Base-by-base conservation (phyloP, 2,797 vertebrate genomes). In the Margarornis squamiger region DNA sequence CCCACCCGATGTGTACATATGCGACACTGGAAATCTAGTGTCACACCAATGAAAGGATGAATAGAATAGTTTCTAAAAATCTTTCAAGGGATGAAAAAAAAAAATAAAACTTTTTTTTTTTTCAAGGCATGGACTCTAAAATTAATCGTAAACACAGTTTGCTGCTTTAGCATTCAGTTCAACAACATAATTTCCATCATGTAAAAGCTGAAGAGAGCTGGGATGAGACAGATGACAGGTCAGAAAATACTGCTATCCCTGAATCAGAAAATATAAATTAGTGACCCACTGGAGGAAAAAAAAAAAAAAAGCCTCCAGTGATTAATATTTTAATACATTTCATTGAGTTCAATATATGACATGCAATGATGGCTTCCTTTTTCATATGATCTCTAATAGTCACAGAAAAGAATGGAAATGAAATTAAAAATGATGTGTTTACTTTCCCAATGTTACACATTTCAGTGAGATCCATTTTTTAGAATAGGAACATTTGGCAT, bases 381-480 rank as follows among this genome's bases (percentile, higher is more conserved):
- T 65, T 54, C 79, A 58, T 29, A 65, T 59, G 79, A 77, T 84
- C 70, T 65, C 30, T 72, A 74, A 88, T 18, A 78, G 70, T n/a
- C 90, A 88, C 26, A 77, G 41, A 74, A 89, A 88, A 93, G 36
- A 86, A 71, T 46, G 19, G n/a, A 80, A 93, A 92, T 74, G 2
- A 91, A 90, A 95, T 86, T 54, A 10, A 90, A 95, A 88, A 71
- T 26, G 0, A 68, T 65, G n/a, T 29, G 58, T 86, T 96, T 90
- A 39, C 70, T 86, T 91, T 58, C 49, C 34, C 61, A 78, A 29
- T 4, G 1, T 52, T 82, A 30, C 73, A 80, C 54, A 32, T 81
- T 68, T 74, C 83, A 78, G 73, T 5, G 6, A 83, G 62, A 74
- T n/a, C 79, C 55, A 75, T 57, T 88, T 93, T 93, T 93, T 67